Evolutionary conservation across 2,888 invertebrate species (phyloP).

Genomic region (Meghimatium bilineatum): DNA sequence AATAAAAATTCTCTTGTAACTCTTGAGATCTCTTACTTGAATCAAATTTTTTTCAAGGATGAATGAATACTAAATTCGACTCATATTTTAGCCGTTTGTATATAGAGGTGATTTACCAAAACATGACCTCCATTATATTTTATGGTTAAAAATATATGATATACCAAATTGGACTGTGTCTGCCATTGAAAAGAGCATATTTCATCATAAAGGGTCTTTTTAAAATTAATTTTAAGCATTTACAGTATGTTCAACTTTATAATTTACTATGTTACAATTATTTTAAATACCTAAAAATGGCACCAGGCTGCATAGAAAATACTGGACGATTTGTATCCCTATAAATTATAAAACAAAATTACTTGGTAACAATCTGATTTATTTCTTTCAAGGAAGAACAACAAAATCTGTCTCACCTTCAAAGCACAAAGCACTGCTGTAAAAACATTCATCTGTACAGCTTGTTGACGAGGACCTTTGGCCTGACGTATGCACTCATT

Average conservation of each 20-base stretch:
- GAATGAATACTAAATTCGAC: no score
- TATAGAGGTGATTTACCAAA: no score
- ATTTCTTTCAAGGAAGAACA: background rate
- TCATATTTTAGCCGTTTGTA: no score
- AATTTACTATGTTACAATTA: background rate
- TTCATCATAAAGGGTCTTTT: no score
- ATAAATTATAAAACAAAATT: background rate
- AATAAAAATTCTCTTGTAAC: no score
- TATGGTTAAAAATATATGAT: no score
- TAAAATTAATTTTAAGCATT: background rate
- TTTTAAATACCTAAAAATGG: background rate
- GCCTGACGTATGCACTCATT: slow-evolving; percentile 93
- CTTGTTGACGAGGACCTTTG: slow-evolving; percentile 94
- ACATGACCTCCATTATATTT: no score
- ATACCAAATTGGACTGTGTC: no score
- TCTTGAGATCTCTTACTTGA: no score
- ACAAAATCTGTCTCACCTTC: slow-evolving; percentile 77
- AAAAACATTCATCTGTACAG: slow-evolving; percentile 95
- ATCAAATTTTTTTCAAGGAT: no score
- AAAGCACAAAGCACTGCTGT: slow-evolving; percentile 93
- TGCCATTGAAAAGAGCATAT: no score
- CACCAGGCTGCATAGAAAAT: background rate
- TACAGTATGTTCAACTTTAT: background rate
- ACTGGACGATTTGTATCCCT: background rate
- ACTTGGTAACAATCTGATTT: background rate